Evolutionary conservation across 2,113 vertebrate genomes (phyloP), one percentile per base, ranked within the genome.

Genomic region (Bothrops jararaca): DNA sequence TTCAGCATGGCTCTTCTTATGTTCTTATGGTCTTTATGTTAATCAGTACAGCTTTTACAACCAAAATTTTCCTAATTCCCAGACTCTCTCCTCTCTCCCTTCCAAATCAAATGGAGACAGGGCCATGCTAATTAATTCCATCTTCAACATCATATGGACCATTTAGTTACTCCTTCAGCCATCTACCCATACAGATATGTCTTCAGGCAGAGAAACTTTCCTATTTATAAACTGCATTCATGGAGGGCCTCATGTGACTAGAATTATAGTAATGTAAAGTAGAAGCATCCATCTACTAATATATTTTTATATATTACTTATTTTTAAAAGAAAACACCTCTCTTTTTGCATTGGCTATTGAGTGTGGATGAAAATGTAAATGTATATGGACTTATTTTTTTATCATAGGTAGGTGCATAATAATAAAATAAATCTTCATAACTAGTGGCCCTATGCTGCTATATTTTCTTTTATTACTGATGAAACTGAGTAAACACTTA

Each of bases 401-500:
- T 10, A 50, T 50, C 48, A 50, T 22, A 26, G 24, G 20, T 54
- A 80, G 39, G 6, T 23, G 8, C 20, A 54, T 56, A n/a, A 48
- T 42, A 45, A 80, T 80, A 91, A 91, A 10, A 23, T 80, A 86
- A 42, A 54, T 86, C 22, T 85, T 85, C 50, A 85, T 42, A 85
- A 39, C 10, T 54, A 86, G 39, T 58, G 53, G 0, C 29, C n/a
- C 13, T 90, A 53, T 69, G 85, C 92, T 90, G 50, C 89, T 45
- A 90, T 22, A 93, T 50, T 42, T 88, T 50, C 91, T 39, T 56
- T 86, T 90, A 91, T n/a, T 93, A 86, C 87, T 89, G 94, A 94
- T 45, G 1, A 29, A 95, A 91, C 48, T 10, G 57, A 88, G 90
- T 20, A n/a, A 26, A 95, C 39, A 80, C 34, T 39, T 80, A 69